phyloP scores from a whole-genome alignment of 2,113 vertebrate genomes.

The Anseranas semipalmata region DNA sequence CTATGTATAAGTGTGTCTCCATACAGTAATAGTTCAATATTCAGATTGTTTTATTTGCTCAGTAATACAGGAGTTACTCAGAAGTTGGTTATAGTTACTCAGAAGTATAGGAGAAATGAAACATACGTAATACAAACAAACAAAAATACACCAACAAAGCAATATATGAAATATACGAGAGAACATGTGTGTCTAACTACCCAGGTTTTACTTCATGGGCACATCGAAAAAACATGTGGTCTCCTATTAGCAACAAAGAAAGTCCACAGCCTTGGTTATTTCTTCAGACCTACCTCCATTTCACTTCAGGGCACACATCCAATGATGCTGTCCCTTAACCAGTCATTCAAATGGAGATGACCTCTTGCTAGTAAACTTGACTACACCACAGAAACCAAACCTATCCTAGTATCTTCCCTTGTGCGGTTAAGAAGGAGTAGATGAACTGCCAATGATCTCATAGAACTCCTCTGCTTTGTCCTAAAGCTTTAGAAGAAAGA shows the following conservation, averaged over 20 bases:
- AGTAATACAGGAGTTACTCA: background rate
- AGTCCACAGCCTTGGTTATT: background rate
- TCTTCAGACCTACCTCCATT: background rate
- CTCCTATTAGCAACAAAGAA: background rate
- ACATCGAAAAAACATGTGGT: rapidly evolving
- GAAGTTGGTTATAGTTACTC: background rate
- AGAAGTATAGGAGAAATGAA: background rate
- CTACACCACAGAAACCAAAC: background rate
- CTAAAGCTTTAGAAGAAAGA: background rate
- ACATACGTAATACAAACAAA: background rate
- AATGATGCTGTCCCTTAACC: background rate
- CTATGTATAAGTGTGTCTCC: background rate
- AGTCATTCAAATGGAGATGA: background rate
- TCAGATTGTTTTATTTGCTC: background rate
- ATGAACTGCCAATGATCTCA: background rate
- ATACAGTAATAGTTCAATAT: background rate
- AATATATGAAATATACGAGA: background rate
- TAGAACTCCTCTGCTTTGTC: background rate
- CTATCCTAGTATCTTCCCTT: background rate
- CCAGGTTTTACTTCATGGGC: background rate
- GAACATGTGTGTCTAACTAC: background rate
- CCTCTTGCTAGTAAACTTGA: background rate
- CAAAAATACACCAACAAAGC: background rate
- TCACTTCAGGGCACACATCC: background rate
- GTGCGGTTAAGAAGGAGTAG: background rate